Conservation (phyloP, 2,113 vertebrate species). For the Ranitomeya imitator region DNA sequence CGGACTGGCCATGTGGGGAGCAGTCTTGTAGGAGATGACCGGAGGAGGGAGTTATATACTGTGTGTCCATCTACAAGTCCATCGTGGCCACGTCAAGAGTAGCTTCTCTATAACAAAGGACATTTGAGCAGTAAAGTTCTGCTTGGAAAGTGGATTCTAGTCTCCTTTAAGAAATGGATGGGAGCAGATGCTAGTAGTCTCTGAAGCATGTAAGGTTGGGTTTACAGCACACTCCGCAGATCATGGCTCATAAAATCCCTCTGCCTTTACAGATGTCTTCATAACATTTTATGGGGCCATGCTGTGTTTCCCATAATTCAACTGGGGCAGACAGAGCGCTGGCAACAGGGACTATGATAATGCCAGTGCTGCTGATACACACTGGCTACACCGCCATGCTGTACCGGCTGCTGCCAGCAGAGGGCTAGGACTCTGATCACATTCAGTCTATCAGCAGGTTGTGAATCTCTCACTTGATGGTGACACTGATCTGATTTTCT, state of each 20-base stretch:
- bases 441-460: slow-evolving; percentile 44
- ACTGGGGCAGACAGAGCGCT: slow-evolving; percentile 52
- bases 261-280: slow-evolving; percentile 60
- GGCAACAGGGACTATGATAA: slow-evolving; percentile 55
- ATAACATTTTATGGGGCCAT: slow-evolving; percentile 60
- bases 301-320: slow-evolving; percentile 60
- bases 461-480: slow-evolving; percentile 42
- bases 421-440: slow-evolving; percentile 12
- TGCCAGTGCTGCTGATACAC: slow-evolving; percentile 24
- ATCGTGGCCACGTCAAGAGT: not conserved
- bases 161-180: slow-evolving; percentile 56
- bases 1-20: not conserved
- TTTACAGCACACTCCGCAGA: slow-evolving; percentile 58
- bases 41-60: too few relatives aligned
- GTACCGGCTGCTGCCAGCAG: slow-evolving; percentile 22
- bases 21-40: not conserved
- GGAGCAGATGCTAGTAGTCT: slow-evolving; percentile 56
- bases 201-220: slow-evolving; percentile 57
- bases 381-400: not conserved
- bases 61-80: too few relatives aligned
- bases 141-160: not conserved
- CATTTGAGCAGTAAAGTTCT: not conserved
- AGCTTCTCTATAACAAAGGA: slow-evolving; percentile 8
- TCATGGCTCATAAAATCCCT: slow-evolving; percentile 59
- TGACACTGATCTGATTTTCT: slow-evolving; percentile 40